A percentile compares a stretch with the other conserved stretches of the same genome.
Conservation (phyloP, 2,113 vertebrate species). For the Nematolebias whitei region DNA sequence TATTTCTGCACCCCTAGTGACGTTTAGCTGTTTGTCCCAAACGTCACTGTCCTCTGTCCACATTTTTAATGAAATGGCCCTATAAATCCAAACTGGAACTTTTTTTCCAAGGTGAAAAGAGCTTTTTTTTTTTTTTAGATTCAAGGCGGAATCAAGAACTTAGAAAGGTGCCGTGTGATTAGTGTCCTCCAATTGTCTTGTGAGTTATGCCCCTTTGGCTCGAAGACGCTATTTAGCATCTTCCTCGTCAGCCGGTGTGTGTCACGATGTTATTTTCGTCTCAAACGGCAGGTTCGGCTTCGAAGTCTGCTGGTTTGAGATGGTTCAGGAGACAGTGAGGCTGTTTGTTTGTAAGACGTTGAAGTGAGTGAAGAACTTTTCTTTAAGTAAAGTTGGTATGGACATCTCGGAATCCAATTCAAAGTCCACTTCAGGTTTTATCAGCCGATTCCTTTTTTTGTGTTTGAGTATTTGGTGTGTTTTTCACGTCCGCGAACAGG, state of each 20-base stretch:
- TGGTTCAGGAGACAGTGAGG: conserved; percentile 6
- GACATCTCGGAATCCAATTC: background rate
- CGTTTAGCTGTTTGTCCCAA: too few species aligned
- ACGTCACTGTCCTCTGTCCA: too few species aligned
- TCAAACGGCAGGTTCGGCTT: conserved; percentile 16
- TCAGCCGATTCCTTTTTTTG: background rate
- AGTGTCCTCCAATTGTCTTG: background rate
- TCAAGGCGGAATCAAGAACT: conserved; percentile 2
- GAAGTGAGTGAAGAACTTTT: background rate
- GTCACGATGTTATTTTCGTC: conserved; percentile 46
- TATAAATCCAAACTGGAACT: too few species aligned
- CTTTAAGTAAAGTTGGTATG: background rate
- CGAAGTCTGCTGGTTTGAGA: conserved; percentile 2
- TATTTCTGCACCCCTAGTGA: too few species aligned
- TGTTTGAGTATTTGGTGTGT: background rate
- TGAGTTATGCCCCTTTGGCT: conserved; percentile 12
- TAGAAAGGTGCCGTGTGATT: conserved; percentile 9
- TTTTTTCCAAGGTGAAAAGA: too few species aligned
- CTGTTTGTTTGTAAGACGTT: conserved; percentile 23
- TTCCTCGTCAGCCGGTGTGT: conserved; percentile 21
- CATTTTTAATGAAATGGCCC: too few species aligned
- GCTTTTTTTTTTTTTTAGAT: background rate
- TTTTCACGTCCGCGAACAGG: background rate
- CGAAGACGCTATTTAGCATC: conserved; percentile 36
- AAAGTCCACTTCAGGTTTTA: background rate